Percentiles rank a stretch among this genome's conserved stretches.
These are phyloP conservation scores for Corythornis vintsioides DNA, from an alignment of 2,113 vertebrate species.

Conservation along the genomic window DNA sequence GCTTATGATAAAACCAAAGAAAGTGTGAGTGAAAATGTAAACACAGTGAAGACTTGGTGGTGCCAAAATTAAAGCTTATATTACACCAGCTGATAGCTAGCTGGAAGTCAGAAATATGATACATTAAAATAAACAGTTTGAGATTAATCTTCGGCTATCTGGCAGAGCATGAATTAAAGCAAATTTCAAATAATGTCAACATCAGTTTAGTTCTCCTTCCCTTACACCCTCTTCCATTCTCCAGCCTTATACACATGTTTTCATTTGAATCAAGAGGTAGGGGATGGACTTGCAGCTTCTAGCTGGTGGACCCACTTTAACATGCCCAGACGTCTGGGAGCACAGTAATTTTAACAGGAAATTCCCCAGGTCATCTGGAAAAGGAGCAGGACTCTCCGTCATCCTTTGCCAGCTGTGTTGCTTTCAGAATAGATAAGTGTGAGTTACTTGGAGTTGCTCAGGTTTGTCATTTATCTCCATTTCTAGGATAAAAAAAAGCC, in stretches of 20 bases:
- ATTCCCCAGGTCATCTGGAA: slow-evolving; percentile 1
- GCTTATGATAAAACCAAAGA: slow-evolving; percentile 50
- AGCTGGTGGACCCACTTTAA: not conserved
- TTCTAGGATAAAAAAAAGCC: not conserved
- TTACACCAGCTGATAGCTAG: slow-evolving; percentile 53
- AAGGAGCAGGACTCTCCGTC: not conserved
- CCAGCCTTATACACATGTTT: not conserved
- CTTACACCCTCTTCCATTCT: not conserved
- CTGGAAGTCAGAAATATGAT: slow-evolving; percentile 61
- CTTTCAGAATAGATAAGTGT: not conserved
- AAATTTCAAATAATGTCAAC: slow-evolving; percentile 55
- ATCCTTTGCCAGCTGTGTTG: not conserved
- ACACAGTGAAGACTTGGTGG: not conserved
- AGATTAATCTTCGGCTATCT: slow-evolving; percentile 57
- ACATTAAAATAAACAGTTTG: slow-evolving; percentile 58
- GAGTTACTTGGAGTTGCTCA: not conserved
- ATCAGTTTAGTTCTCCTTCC: slow-evolving; percentile 3
- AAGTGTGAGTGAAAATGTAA: slow-evolving; percentile 62
- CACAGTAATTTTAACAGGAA: not conserved
- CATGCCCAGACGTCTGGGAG: not conserved
- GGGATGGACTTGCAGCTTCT: not conserved
- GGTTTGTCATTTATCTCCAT: not conserved
- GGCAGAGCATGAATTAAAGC: slow-evolving; percentile 61
- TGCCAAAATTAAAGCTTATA: slow-evolving; percentile 64
- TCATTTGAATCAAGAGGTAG: not conserved